These are phyloP conservation scores for Julus scandinavius DNA, from an alignment of 2,888 invertebrate genomes.

Conservation along the genomic window DNA sequence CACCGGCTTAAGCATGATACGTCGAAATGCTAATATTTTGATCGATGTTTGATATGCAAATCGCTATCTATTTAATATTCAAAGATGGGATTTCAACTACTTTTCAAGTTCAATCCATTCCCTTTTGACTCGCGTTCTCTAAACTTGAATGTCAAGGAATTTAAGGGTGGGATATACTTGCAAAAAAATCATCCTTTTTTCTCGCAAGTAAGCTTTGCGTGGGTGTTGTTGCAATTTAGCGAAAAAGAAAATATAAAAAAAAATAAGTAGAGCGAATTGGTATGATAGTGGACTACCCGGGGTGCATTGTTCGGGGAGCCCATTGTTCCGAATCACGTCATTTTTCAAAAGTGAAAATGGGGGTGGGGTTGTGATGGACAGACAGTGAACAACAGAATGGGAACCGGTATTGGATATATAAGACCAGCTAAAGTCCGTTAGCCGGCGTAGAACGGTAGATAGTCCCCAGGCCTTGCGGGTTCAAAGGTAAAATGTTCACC, in stretches of 20 bases:
- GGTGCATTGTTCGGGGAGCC: constrained; percentile 21
- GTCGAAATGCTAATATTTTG: constrained; percentile 15
- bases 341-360: constrained; percentile 20
- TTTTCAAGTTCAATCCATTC: constrained; percentile 16
- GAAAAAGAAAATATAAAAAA: not conserved
- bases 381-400: constrained; percentile 31
- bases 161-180: not conserved
- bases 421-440: not conserved
- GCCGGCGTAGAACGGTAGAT: constrained; percentile 37
- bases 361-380: not conserved
- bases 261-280: constrained; percentile 45
- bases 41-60: constrained; percentile 33
- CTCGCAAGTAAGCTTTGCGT: constrained; percentile 6
- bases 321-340: not conserved
- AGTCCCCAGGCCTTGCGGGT: not conserved
- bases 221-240: constrained; percentile 31
- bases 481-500: constrained; percentile 43
- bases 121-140: not conserved
- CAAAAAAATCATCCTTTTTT: not conserved
- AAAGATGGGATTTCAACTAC: not conserved
- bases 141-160: constrained; percentile 39
- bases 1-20: constrained; percentile 29
- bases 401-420: not conserved
- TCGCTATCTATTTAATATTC: not conserved
- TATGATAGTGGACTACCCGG: constrained; percentile 22